Evolutionary conservation across 1,140 invertebrate genomes (phyloP), one percentile per base, ranked within the genome.

Genomic region (Saxidomus purpurata): DNA sequence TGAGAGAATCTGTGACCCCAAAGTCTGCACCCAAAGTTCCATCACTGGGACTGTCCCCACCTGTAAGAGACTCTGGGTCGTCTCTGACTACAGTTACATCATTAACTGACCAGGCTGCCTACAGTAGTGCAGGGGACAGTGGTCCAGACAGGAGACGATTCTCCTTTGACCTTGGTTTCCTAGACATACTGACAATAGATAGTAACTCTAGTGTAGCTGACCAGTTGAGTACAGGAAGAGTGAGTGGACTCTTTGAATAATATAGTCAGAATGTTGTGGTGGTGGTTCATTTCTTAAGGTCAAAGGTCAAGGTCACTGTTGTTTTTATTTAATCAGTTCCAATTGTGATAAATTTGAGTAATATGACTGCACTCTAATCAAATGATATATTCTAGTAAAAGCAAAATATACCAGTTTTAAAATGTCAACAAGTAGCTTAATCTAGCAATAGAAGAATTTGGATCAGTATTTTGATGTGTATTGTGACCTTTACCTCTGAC

Each of bases 161-260:
- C 38, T 87, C 85, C 15, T 87, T 87, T 79, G 85, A 87, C 69
- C 71, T 87, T 63, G 85, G 85, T 61, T 87, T 87, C 36, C 36
- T 87, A n/a, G 85, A 87, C 69, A 87, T 87, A 40, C 74, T 87
- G 85, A 87, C 85, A 6, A 38, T 87, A 87, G 85, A 87, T 87
- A 87, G 85, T 87, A 87, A 87, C 74, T 87, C 85, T 79, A 87
- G 71, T 49, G 34, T 87, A 79, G 74, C 43, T 28, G 85, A 87
- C 34, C 85, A 87, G 38, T 59, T 71, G 34, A 87, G 85, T 69
- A 87, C 85, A 28, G 85, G 85, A 49, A 77, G 85, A 87, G 85
- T 87, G 85, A 87, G 85, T 87, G 49, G 17, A 38, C 40, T 47
- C 82, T 36, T 49, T 28, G 31, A 61, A 28, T 55, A 43, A 43